phyloP scores from a whole-genome alignment of 2,888 invertebrate genomes.

The Ochropacha duplaris region DNA sequence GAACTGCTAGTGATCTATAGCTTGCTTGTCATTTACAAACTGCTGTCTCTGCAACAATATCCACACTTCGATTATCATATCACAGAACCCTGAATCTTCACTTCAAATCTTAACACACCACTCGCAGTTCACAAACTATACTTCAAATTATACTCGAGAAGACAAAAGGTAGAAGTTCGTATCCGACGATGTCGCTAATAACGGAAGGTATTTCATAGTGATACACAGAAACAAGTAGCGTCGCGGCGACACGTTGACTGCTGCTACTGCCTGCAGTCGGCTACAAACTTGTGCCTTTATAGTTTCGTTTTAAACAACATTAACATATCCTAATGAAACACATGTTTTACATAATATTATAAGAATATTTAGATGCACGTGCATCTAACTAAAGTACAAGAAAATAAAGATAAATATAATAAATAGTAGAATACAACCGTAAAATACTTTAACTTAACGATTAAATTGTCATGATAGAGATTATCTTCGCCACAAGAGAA shows the following conservation, averaged over 20 bases:
- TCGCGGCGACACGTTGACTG: too few species aligned
- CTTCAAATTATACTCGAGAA: slow-evolving; percentile 5
- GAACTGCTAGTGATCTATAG: background rate
- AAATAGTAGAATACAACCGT: slow-evolving; percentile 61
- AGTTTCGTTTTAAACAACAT: too few species aligned
- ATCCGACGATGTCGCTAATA: too few species aligned
- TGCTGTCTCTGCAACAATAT: slow-evolving; percentile 36
- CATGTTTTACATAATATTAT: slow-evolving; percentile 12
- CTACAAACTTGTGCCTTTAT: too few species aligned
- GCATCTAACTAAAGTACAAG: slow-evolving; percentile 23
- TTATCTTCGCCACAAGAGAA: slow-evolving; percentile 74
- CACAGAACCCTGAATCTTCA: slow-evolving; percentile 66
- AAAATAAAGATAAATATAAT: slow-evolving; percentile 59
- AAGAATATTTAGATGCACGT: background rate
- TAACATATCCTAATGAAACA: background rate
- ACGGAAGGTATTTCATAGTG: too few species aligned
- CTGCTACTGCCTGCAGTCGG: too few species aligned
- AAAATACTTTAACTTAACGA: slow-evolving; percentile 41
- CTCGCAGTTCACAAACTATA: slow-evolving; percentile 43
- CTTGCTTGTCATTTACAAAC: slow-evolving; percentile 22
- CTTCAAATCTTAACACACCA: slow-evolving; percentile 30
- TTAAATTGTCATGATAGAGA: slow-evolving; percentile 68
- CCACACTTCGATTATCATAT: slow-evolving; percentile 63
- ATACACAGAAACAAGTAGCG: too few species aligned
- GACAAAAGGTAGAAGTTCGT: too few species aligned